Conservation (phyloP, 2,113 vertebrate species). For the Gnathonemus longibarbis region DNA sequence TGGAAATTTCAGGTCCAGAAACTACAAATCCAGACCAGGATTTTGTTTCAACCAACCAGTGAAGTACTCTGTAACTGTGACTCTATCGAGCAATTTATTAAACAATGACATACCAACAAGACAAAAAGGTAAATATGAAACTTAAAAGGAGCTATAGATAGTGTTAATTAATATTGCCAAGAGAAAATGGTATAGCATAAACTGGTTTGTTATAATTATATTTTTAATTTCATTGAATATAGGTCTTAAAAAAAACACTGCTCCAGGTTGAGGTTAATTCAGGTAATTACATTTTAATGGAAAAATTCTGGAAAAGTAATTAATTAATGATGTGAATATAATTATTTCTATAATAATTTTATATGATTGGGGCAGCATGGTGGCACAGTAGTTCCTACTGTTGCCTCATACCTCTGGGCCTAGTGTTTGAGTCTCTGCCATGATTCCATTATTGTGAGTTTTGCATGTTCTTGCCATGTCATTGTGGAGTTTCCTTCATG, state of each 20-base stretch:
- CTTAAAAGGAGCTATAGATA: neutral
- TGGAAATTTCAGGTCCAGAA: too few relatives aligned
- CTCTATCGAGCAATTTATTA: neutral
- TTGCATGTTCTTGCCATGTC: neutral
- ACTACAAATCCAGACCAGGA: too few relatives aligned
- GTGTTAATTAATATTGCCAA: neutral
- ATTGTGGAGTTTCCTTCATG: neutral
- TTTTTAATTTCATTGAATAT: neutral
- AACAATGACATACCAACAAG: neutral
- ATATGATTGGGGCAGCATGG: neutral
- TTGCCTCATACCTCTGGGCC: neutral
- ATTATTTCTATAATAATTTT: neutral
- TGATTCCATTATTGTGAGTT: neutral
- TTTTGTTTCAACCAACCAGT: too few relatives aligned
- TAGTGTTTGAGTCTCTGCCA: neutral
- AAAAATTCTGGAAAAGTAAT: neutral
- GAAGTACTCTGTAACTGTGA: too few relatives aligned
- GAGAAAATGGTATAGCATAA: neutral
- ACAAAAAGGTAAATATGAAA: neutral
- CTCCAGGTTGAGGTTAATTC: neutral
- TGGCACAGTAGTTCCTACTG: neutral
- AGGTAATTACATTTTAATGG: neutral
- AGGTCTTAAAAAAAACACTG: neutral
- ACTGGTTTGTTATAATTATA: neutral
- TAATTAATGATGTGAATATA: neutral